A percentile compares a stretch with the other conserved stretches of the same genome.
phyloP scores from a whole-genome alignment of 2,113 vertebrate genomes.

The Ramphastos sulfuratus region DNA sequence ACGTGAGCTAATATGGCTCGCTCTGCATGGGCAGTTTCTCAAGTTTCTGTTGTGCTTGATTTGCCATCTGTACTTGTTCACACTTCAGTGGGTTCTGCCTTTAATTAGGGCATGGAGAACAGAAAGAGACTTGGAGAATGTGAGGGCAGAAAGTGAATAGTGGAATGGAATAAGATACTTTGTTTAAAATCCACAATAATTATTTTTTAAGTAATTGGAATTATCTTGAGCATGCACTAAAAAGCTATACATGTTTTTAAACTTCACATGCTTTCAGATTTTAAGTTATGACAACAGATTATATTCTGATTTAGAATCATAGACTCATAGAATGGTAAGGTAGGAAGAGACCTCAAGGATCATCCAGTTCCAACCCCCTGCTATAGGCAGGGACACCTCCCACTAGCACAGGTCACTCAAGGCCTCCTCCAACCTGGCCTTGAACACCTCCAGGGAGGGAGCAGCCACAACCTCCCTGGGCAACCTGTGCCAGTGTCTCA shows the following conservation, averaged over 20 bases:
- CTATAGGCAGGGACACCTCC: no score
- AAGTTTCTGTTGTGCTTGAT: constrained; percentile 21
- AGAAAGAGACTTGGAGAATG: neutral
- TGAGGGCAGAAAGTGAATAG: neutral
- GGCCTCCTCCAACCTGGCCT: no score
- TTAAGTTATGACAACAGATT: no score
- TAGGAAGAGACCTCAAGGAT: neutral
- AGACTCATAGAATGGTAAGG: no score
- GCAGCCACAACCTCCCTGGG: no score
- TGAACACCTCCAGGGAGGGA: no score
- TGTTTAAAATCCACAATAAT: neutral
- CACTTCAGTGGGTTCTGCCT: neutral
- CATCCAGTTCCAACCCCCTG: no score
- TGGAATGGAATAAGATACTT: neutral
- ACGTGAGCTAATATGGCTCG: neutral
- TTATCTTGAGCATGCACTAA: neutral
- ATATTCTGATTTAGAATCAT: no score
- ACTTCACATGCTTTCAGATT: no score
- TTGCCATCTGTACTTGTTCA: constrained; percentile 31
- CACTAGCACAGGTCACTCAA: no score
- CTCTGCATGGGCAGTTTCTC: constrained; percentile 1
- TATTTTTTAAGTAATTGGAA: neutral
- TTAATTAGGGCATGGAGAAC: constrained; percentile 17
- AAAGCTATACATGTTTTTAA: neutral
- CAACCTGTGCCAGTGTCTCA: no score